Evolutionary conservation across 92 coral and sea anemone species (phyloP), one percentile per base, ranked within the genome.

Genomic region (Paragorgia papillata): DNA sequence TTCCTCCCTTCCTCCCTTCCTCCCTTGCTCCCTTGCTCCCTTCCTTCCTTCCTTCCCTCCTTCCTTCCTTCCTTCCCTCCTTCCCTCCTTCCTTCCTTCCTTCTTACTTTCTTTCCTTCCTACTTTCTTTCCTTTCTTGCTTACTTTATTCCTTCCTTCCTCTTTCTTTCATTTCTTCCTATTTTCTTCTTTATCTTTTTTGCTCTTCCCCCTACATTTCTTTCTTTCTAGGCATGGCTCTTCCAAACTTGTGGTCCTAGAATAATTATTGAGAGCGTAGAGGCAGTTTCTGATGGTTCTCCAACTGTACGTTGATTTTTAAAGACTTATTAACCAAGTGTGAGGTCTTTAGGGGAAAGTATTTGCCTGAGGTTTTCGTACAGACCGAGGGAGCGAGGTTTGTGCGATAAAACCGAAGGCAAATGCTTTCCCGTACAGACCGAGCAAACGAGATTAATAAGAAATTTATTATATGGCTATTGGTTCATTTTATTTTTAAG

Each of bases 261-360:
- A 10, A n/a, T 64, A n/a, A 26, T 35, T 12, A 37, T 64, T 19
- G 30, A 40, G 25, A 64, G 53, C 22, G 17, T 27, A 21, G 41
- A 10, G 3, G 30, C 13, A 1, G n/a, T 27, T 31, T 34, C 71
- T 0, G 53, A 64, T 40, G 51, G 51, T 22, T 18, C 53, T 22
- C 68, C 68, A 3, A 64, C 71, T n/a, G 71, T 64, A 64, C 4
- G 75, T 44, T 30, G 20, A n/a, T n/a, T n/a, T n/a, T n/a, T n/a
- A n/a, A n/a, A n/a, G n/a, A n/a, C n/a, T n/a, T n/a, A n/a, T n/a
- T n/a, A n/a, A n/a, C n/a, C n/a, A n/a, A n/a, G n/a, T n/a, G n/a
- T n/a, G n/a, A n/a, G n/a, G n/a, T n/a, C n/a, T n/a, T n/a, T n/a
- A n/a, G n/a, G n/a, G n/a, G n/a, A n/a, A n/a, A n/a, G n/a, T n/a